Base-by-base conservation (phyloP, 2,113 vertebrate species). In the Paralichthys olivaceus region DNA sequence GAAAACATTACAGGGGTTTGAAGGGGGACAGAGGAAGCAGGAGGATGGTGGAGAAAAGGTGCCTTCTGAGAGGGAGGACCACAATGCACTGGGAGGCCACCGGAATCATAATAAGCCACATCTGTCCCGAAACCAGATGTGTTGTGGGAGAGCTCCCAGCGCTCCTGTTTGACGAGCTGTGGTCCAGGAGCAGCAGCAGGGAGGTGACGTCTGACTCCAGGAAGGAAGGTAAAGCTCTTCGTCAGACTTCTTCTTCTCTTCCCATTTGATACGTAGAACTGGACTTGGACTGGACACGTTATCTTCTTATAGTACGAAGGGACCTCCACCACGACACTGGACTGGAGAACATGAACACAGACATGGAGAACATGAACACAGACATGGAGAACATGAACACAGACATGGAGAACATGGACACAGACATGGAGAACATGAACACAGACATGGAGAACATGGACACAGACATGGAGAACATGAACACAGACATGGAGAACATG, bases 211-310 rank as follows among this genome's bases (percentile, higher is more conserved):
- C 32, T 15, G 49, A 45, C 95, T 95, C 86, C 95, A 91, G 97
- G 94, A 87, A 96, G 93, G 22, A 95, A 98, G 66, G 95, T 97
- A 89, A 99, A 97, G 87, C 87, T 96, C 67, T 97, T 96, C 67
- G 92, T 93, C 40, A 95, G 93, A 81, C 98, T 98, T 89, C 95
- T 95, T 91, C 95, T 97, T 87, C 95, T 96, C 90, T 97, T 98
- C 79, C 97, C 98, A 59, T 98, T 98, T 60, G 96, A 97, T 84
- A 98, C 92, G 87, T 96, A 97, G 93, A 98, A 99, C 84, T 97
- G 97, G 89, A 98, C 96, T 75, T 97, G 96, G 83, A 95, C 91
- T 7, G 95, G 93, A 53, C 93, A 82, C 34, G 92, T 83, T 68
- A 95, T 90, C 73, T 92, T 88, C 93, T 94, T 96, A 71, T 94